Evolutionary conservation across 2,113 vertebrate genomes (phyloP), one percentile per base, ranked within the genome.

Genomic region (Grus americana): DNA sequence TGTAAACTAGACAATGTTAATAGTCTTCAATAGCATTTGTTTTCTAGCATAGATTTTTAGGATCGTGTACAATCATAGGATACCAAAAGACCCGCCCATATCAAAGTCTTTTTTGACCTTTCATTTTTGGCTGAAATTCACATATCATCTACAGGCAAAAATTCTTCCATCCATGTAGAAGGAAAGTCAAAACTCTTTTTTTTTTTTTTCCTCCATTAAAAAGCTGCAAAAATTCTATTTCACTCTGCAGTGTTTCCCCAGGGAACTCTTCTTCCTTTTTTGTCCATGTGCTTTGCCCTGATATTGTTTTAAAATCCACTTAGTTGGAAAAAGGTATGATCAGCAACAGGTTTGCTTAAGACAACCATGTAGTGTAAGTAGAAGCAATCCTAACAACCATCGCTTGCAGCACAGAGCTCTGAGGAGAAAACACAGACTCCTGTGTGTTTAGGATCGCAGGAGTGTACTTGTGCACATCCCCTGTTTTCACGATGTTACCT

Each of bases 401-500:
- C 10, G 6, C 2, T 40, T n/a, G 24, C 29, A 68, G 12, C 34
- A 29, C 2, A 0, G 50, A 58, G 8, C 7, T 79, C 34, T 3
- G 3, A 36, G 13, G 10, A 57, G 24, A 52, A 74, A 83, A 55
- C 20, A 29, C 12, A n/a, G 7, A 47, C 5, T 24, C 15, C 5
- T 22, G 3, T 20, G 3, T 26, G 10, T 38, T 49, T 52, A 46
- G 12, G 20, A 21, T 63, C 1, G 0, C 8, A 42, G 15, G 20
- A 29, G 12, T 36, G 5, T 34, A 52, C 9, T 19, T 62, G 12
- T 46, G 24, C 21, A 10, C 18, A 47, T 36, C 13, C 4, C 2
- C 5, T 5, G 46, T 62, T 57, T n/a, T 42, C 34, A 34, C 16
- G 18, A 15, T 14, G 15, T 19, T 36, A 38, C 11, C 50, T 58